Base-by-base conservation (phyloP, 1,140 invertebrate species). In the Gonioctena quinquepunctata region DNA sequence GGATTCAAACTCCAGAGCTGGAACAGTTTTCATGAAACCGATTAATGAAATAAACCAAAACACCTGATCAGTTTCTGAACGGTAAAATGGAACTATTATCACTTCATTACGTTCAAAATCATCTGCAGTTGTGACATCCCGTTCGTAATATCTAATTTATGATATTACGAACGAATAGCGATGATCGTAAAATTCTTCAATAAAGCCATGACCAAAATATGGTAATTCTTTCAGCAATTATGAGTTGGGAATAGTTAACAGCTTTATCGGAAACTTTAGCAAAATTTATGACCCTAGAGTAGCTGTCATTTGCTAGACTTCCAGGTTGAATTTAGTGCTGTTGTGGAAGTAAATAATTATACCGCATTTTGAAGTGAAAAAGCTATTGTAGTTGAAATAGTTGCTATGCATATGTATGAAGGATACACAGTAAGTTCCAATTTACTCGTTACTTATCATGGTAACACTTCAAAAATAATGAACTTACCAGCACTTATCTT, bases 231-330 rank as follows among this genome's bases (percentile, higher is more conserved):
- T 23, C 21, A 22, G 54, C 54, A 57, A 57, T 57, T 57, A 57
- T 57, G 25, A 25, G 13, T 57, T 57, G 16, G 54, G 54, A 42
- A 57, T 22, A 57, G 54, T 22, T 57, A 57, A 57, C 54, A 57
- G 54, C 54, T 57, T 57, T 57, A 57, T 57, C n/a, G 13, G 8
- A 25, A 57, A 19, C 21, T 25, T 23, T 22, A 25, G 13, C 54
- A 57, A 7, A 57, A 57, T 57, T 57, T 57, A 57, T 57, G 54
- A 21, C 19, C 22, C 25, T 22, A 11, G 22, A 57, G 54, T 57
- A 25, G 54, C 54, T 57, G 54, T 57, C 54, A 22, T 57, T 57
- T 57, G 54, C 13, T 23, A 23, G 22, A 57, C 54, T 21, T 25
- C 13, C 33, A 42, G 11, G 33, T 13, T 42, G 33, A n/a, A 42